phyloP scores from a whole-genome alignment of 1,140 invertebrate genomes.

The Aphidius gifuensis region DNA sequence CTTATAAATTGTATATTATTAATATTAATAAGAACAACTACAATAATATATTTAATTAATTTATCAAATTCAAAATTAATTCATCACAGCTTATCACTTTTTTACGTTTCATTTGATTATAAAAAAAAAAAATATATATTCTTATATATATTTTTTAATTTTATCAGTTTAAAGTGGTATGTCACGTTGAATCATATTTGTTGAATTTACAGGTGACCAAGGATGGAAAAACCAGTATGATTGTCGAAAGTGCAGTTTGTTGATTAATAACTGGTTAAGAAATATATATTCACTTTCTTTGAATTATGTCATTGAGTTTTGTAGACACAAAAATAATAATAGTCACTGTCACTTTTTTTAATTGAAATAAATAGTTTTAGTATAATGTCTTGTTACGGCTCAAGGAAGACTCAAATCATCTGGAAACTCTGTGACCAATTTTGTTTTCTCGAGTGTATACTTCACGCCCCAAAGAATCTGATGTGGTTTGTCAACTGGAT shows the following conservation, averaged over 20 bases:
- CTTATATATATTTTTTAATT: neutral
- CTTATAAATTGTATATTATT: too few species aligned
- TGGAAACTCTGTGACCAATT: slow-evolving; percentile 6
- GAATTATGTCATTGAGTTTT: slow-evolving; percentile 30
- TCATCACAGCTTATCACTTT: slow-evolving; percentile 1
- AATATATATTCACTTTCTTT: slow-evolving; percentile 31
- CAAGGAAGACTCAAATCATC: slow-evolving; percentile 13
- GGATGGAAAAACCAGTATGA: neutral
- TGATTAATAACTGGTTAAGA: slow-evolving; percentile 32
- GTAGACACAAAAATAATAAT: slow-evolving; percentile 2
- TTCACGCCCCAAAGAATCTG: neutral
- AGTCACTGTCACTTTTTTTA: slow-evolving; percentile 15
- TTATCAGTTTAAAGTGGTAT: too few species aligned
- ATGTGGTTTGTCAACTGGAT: slow-evolving; percentile 11
- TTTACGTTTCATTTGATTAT: too few species aligned
- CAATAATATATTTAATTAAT: neutral
- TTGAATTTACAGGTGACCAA: too few species aligned
- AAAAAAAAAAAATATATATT: too few species aligned
- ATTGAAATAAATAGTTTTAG: neutral
- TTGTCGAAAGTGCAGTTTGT: slow-evolving; percentile 15
- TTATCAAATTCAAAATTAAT: slow-evolving; percentile 3
- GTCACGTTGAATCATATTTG: too few species aligned
- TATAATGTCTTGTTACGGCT: slow-evolving; percentile 8
- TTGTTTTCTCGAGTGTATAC: slow-evolving; percentile 1
- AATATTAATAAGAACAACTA: too few species aligned